Evolutionary conservation across 2,113 vertebrate species (phyloP).

Genomic region (Hemicordylus capensis): DNA sequence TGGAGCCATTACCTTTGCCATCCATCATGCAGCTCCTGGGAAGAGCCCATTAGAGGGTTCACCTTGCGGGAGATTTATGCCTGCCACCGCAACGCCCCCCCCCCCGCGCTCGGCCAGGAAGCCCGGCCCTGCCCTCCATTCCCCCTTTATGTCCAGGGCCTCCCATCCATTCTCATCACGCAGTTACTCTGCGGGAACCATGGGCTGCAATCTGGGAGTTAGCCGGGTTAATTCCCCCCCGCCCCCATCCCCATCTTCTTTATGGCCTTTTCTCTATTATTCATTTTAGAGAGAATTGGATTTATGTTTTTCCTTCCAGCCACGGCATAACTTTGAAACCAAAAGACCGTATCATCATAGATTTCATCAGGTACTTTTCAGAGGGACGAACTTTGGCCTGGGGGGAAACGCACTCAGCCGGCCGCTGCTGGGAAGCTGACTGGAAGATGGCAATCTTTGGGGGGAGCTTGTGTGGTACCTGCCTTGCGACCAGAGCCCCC

Average conservation of each 20-base stretch:
- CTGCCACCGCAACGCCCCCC: not conserved
- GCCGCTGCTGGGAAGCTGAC: too few relatives aligned
- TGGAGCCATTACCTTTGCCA: not conserved
- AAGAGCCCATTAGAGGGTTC: not conserved
- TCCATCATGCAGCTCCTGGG: not conserved
- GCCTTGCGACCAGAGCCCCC: not conserved
- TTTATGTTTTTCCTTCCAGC: not conserved
- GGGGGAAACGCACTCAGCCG: too few relatives aligned
- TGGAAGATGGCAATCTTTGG: not conserved
- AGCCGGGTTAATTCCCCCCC: not conserved
- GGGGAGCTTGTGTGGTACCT: not conserved
- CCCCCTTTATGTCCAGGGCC: not conserved
- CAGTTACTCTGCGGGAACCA: not conserved
- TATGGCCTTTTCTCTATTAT: constrained; percentile 9
- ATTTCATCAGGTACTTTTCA: not conserved
- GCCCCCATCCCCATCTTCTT: not conserved
- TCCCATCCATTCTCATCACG: constrained; percentile 1
- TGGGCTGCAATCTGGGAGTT: not conserved
- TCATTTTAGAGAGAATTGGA: not conserved
- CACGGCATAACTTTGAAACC: not conserved
- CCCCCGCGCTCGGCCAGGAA: not conserved
- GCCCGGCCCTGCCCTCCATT: not conserved
- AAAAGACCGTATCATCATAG: not conserved
- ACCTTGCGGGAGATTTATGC: constrained; percentile 25
- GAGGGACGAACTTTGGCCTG: not conserved